Evolutionary conservation across 2,888 invertebrate genomes (phyloP).

Genomic region (Agriopis leucophaearia): DNA sequence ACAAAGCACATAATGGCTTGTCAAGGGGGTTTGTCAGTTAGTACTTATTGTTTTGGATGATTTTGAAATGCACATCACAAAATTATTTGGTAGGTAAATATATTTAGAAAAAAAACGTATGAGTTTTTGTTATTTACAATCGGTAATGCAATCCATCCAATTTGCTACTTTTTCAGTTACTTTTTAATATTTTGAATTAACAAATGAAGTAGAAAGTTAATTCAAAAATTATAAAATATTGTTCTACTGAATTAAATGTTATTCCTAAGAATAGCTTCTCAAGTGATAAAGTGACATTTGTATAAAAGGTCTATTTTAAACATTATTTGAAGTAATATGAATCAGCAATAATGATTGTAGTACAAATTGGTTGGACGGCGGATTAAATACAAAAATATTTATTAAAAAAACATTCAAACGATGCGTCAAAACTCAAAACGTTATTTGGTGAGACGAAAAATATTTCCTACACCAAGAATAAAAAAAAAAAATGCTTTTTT

Average conservation of each 20-base stretch:
- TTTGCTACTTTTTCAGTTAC: slow-evolving; percentile 49
- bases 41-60: not conserved
- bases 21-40: slow-evolving; percentile 8
- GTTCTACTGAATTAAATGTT: too few relatives aligned
- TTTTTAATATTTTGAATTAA: slow-evolving; percentile 1
- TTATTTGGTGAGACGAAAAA: slow-evolving; percentile 39
- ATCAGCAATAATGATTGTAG: not conserved
- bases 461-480: not conserved
- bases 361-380: slow-evolving; percentile 68
- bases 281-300: too few relatives aligned
- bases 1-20: not conserved
- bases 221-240: not conserved
- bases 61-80: slow-evolving; percentile 18
- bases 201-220: not conserved
- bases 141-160: slow-evolving; percentile 67
- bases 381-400: slow-evolving; percentile 52
- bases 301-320: too few relatives aligned
- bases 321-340: not conserved
- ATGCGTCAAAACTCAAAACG: slow-evolving; percentile 35
- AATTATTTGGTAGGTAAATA: slow-evolving; percentile 48
- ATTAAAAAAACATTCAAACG: slow-evolving; percentile 37
- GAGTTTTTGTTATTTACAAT: slow-evolving; percentile 57
- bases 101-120: not conserved
- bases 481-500: not conserved
- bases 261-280: too few relatives aligned